Evolutionary conservation across 2,113 vertebrate genomes (phyloP).

Genomic region (Nothoprocta perdicaria): DNA sequence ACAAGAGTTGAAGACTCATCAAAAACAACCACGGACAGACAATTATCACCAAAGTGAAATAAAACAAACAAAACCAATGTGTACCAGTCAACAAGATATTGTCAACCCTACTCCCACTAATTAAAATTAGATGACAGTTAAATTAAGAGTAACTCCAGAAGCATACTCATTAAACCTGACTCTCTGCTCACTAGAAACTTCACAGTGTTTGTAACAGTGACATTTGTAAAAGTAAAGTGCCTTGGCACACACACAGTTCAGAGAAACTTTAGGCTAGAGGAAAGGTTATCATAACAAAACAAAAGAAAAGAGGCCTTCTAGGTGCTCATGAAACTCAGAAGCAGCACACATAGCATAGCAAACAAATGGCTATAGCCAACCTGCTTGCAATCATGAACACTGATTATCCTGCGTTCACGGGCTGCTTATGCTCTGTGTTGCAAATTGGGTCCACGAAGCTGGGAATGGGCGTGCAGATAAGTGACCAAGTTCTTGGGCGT

Average conservation of each 20-base stretch:
- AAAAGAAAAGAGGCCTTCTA: neutral
- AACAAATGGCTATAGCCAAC: neutral
- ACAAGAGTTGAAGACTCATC: neutral
- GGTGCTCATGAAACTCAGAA: neutral
- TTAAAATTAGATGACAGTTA: neutral
- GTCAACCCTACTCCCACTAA: neutral
- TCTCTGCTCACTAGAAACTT: neutral
- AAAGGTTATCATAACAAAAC: neutral
- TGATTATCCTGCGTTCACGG: neutral
- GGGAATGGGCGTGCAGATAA: rapidly evolving
- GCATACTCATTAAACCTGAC: rapidly evolving
- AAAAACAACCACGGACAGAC: neutral
- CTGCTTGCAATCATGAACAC: neutral
- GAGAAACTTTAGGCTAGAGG: neutral
- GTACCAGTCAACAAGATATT: neutral
- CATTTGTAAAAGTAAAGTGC: neutral
- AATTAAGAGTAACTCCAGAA: neutral
- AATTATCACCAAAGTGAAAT: neutral
- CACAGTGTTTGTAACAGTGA: neutral
- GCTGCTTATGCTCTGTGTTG: neutral
- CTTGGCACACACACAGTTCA: neutral
- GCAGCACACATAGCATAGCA: neutral
- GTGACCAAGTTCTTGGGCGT: neutral
- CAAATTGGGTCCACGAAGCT: neutral
- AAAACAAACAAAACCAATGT: neutral